Evolutionary conservation across 2,797 vertebrate genomes (phyloP), one percentile per base, ranked within the genome.

Genomic region (Caiman crocodilus): DNA sequence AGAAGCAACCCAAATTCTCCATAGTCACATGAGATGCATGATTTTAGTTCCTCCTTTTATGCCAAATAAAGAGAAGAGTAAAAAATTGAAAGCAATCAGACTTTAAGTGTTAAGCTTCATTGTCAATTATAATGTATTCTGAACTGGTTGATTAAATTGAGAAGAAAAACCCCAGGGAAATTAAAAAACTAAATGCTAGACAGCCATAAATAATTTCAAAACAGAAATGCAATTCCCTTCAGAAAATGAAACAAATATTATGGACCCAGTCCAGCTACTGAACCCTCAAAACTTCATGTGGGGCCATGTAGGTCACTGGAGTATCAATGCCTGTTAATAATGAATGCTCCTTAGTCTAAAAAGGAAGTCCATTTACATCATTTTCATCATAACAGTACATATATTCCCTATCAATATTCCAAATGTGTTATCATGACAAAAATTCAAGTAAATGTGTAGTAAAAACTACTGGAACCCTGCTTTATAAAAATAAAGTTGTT

Each of bases 281-380:
- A 25, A 15, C 42, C 15, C 42, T 28, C 25, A 16, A 14, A 30
- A n/a, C 26, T 26, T 25, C 64, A 26, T 15, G 64, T 26, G 25
- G 25, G 28, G 64, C 64, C 64, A 7, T 26, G 6, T n/a, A 35
- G 5, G n/a, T 20, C 56, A 21, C 13, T 32, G n/a, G 3, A 14
- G 76, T 32, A 32, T 25, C 21, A 23, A 15, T 32, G 20, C 5
- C 30, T 0, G 8, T 18, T 12, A 5, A 17, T 0, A 0, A 58
- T 7, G 26, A 0, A 1, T 21, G 4, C 21, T 63, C 23, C 90
- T 42, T 35, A 50, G 69, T 35, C 14, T 4, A 32, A 71, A 42
- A 71, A 35, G 67, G 30, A 71, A 71, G 32, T 11, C 69, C 23
- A 61, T 61, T 23, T 61, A 61, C 60, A 4, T 23, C 69, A 42